Evolutionary conservation across 2,888 invertebrate species (phyloP).

Genomic region (Drosophila paranaensis): DNA sequence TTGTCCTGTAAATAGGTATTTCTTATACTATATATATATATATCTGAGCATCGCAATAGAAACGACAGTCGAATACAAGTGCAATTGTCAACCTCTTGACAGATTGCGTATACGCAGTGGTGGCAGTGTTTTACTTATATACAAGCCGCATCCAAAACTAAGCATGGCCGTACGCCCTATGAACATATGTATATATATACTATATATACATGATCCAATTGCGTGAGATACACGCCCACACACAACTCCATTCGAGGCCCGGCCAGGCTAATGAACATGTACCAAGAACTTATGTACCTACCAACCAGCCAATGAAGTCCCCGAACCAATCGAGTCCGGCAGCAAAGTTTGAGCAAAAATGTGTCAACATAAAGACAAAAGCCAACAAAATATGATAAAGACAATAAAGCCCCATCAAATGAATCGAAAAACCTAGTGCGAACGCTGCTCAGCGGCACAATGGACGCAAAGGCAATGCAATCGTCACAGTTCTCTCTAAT

Average conservation of each 20-base stretch:
- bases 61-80: conserved; percentile 53
- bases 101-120: conserved; percentile 83
- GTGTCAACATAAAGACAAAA: conserved; percentile 83
- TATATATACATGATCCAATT: conserved; percentile 13
- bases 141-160: conserved; percentile 62
- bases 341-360: conserved; percentile 85
- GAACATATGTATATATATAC: conserved; percentile 14
- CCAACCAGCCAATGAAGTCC: conserved; percentile 48
- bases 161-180: conserved; percentile 78
- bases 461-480: conserved; percentile 76
- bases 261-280: conserved; percentile 12
- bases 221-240: conserved; percentile 18
- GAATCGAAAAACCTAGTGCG: conserved; percentile 78
- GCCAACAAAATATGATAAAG: conserved; percentile 56
- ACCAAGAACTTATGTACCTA: conserved; percentile 41
- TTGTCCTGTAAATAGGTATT: conserved; percentile 45
- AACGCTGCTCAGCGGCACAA: conserved; percentile 78
- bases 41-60: conserved; percentile 40
- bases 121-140: conserved; percentile 85
- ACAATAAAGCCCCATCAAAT: conserved; percentile 38
- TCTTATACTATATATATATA: conserved; percentile 8
- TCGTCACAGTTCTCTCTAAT: conserved; percentile 25
- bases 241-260: background rate
- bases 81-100: conserved; percentile 56
- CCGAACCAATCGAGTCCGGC: conserved; percentile 83